Conservation (phyloP, 1,140 invertebrate genomes). For the Batillaria attramentaria region DNA sequence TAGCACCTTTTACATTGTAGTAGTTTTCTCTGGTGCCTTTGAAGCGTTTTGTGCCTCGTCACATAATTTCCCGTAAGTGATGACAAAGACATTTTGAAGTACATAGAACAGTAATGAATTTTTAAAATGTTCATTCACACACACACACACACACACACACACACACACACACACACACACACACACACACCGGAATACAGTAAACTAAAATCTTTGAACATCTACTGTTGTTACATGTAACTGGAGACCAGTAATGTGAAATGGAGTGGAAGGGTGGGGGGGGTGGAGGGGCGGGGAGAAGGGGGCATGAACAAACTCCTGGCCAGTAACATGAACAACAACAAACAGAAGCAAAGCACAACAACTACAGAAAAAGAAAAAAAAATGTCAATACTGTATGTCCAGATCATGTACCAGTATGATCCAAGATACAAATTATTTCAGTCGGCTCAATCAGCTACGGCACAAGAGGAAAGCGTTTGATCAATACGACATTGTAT, state of each 20-base stretch:
- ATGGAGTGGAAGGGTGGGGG: not conserved
- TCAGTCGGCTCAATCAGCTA: not conserved
- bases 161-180: constrained; percentile 8
- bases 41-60: too few species aligned
- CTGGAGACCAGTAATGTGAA: not conserved
- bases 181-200: not conserved
- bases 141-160: constrained; percentile 1
- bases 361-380: not conserved
- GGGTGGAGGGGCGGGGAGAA: not conserved
- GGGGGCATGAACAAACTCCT: not conserved
- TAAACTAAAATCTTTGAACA: too few species aligned
- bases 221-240: not conserved
- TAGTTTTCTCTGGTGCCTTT: too few species aligned
- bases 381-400: not conserved
- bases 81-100: too few species aligned
- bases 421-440: not conserved
- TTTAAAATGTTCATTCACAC: not conserved
- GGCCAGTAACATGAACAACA: too few species aligned
- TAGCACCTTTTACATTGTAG: too few species aligned
- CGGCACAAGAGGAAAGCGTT: not conserved
- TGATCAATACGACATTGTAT: too few species aligned
- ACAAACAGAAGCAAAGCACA: not conserved
- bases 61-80: too few species aligned
- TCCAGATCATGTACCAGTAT: not conserved
- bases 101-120: not conserved